Evolutionary conservation across 2,113 vertebrate genomes (phyloP).

Genomic region (Pluvianellus socialis): DNA sequence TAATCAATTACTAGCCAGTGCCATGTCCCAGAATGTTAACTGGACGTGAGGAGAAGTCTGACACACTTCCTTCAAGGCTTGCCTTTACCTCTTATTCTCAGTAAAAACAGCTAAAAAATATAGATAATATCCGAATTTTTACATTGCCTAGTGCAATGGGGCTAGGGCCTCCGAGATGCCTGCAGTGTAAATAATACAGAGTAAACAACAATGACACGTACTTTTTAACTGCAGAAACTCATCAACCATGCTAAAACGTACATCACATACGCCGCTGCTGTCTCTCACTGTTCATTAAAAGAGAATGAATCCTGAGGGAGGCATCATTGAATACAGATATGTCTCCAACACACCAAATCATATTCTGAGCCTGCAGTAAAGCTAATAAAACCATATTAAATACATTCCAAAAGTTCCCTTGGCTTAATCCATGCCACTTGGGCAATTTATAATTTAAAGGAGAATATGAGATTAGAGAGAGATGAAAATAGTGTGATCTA

Average conservation of each 20-base stretch:
- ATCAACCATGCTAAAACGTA: neutral
- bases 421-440: conserved; percentile 1
- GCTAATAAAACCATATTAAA: conserved; percentile 60
- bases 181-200: conserved; percentile 5
- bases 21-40: neutral
- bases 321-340: conserved; percentile 6
- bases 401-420: conserved; percentile 41
- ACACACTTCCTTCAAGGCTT: neutral
- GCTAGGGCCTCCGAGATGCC: neutral
- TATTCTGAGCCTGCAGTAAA: conserved; percentile 39
- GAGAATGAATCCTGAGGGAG: conserved; percentile 45
- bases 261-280: neutral
- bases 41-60: neutral
- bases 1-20: neutral
- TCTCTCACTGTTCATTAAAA: conserved; percentile 44
- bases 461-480: conserved; percentile 43
- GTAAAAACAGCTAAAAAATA: neutral
- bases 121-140: neutral
- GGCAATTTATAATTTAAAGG: conserved; percentile 62
- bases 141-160: neutral
- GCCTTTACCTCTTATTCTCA: neutral
- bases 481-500: neutral
- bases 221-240: conserved; percentile 28
- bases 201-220: neutral
- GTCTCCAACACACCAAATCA: conserved; percentile 44